phyloP scores from a whole-genome alignment of 2,797 vertebrate genomes.

The Danionella dracula region DNA sequence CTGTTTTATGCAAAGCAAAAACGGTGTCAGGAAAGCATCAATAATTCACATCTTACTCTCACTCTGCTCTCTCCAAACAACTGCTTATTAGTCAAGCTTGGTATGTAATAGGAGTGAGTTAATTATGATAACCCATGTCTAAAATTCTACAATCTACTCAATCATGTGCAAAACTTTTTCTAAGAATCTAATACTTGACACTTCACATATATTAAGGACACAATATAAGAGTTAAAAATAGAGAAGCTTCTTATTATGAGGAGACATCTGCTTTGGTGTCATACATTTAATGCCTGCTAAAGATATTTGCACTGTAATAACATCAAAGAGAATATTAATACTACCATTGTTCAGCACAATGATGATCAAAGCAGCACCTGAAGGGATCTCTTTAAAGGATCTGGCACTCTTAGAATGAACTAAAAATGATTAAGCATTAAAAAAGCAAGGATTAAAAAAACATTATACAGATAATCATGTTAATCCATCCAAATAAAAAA shows the following conservation, averaged over 20 bases:
- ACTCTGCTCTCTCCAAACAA: not conserved
- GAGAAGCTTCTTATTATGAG: not conserved
- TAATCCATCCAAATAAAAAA: too few species aligned
- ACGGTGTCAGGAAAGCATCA: conserved; percentile 35
- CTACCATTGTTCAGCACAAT: conserved; percentile 22
- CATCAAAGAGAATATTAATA: conserved; percentile 24
- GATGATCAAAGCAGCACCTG: conserved; percentile 37
- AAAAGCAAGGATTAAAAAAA: too few species aligned
- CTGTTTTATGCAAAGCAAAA: not conserved
- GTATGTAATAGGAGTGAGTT: not conserved
- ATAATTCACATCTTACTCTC: conserved; percentile 32
- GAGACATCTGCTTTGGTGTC: conserved; percentile 16
- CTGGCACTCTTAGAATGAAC: not conserved
- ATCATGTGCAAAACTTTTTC: not conserved
- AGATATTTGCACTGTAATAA: conserved; percentile 24
- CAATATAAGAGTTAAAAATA: too few species aligned
- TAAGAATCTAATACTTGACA: too few species aligned
- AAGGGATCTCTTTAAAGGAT: conserved; percentile 22
- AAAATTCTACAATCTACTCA: not conserved
- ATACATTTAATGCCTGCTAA: too few species aligned
- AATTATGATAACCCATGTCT: not conserved
- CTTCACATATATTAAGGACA: not conserved
- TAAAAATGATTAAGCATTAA: too few species aligned
- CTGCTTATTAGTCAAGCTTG: conserved; percentile 14
- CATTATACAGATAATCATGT: too few species aligned